Evolutionary conservation across 1,140 invertebrate genomes (phyloP), one percentile per base, ranked within the genome.

Genomic region (Mactra quadrangularis): DNA sequence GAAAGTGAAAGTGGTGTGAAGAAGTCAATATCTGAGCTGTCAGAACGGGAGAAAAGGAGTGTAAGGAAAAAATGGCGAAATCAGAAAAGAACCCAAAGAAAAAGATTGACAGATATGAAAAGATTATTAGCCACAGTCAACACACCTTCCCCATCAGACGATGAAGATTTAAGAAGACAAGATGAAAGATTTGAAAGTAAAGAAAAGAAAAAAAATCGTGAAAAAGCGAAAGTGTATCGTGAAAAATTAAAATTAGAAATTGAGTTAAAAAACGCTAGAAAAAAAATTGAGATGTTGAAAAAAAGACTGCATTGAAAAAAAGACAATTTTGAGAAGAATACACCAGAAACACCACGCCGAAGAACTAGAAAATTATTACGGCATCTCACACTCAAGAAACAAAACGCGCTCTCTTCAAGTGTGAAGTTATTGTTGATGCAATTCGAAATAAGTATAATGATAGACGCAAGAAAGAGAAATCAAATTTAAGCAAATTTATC

Each of bases 201-300:
- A 41, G 15, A 41, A 41, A 41, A 15, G 15, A 41, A 6, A 25
- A n/a, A 53, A 53, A 6, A 19, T 9, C 7, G 17, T 35, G 59
- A 62, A 17, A 31, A 62, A 62, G 59, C 59, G 19, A 62, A 62
- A n/a, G 2, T 17, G 6, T 62, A 62, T 35, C 33, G 59, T n/a
- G 59, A 62, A 35, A 35, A 22, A 62, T 15, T 25, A 41, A 72
- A 72, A n/a, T 4, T 72, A 25, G 47, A 72, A 72, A 22, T 53
- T 17, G 70, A 72, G 50, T 72, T 27, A 11, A 72, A 11, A 53
- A 53, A 31, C n/a, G 1, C 33, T 19, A 72, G 55, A 47, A 55
- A 29, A 41, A 74, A 74, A 27, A 52, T 74, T 19, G 71, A 74
- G 38, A 74, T 74, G 71, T 74, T 57, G 31, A 74, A 74, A 74